phyloP scores from a whole-genome alignment of 2,797 vertebrate genomes.

The Semaprochilodus insignis region DNA sequence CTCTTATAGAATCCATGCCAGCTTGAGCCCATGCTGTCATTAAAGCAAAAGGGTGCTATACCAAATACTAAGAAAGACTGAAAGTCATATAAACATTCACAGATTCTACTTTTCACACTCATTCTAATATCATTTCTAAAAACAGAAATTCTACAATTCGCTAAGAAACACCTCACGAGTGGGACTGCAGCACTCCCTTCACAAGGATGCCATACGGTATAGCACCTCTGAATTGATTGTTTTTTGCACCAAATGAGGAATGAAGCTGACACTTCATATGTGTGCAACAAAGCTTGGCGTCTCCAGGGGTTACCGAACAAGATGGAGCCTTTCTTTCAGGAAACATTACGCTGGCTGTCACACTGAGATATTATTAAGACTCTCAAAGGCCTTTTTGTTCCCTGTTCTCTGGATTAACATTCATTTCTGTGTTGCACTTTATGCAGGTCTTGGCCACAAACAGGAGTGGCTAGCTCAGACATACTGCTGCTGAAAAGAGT shows the following conservation, averaged over 20 bases:
- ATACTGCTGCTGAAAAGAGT: conserved; percentile 8
- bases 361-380: conserved; percentile 37
- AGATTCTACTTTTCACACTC: too few species aligned
- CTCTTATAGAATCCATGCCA: too few species aligned
- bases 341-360: conserved; percentile 33
- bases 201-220: conserved; percentile 3
- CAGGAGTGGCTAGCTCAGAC: conserved; percentile 6
- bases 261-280: conserved; percentile 30
- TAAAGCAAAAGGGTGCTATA: too few species aligned
- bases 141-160: too few species aligned
- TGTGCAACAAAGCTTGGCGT: conserved; percentile 30
- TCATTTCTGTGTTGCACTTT: conserved; percentile 28
- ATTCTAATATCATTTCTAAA: too few species aligned
- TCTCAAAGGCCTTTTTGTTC: conserved; percentile 22
- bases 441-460: conserved; percentile 25
- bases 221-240: conserved; percentile 29
- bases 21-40: too few species aligned
- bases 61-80: too few species aligned
- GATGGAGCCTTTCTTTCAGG: conserved; percentile 41
- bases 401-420: conserved; percentile 32
- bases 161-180: background rate
- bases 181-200: background rate
- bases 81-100: too few species aligned
- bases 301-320: conserved; percentile 12
- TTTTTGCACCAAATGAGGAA: conserved; percentile 45